phyloP scores from a whole-genome alignment of 2,113 vertebrate species.

The Hippoglossus stenolepis region DNA sequence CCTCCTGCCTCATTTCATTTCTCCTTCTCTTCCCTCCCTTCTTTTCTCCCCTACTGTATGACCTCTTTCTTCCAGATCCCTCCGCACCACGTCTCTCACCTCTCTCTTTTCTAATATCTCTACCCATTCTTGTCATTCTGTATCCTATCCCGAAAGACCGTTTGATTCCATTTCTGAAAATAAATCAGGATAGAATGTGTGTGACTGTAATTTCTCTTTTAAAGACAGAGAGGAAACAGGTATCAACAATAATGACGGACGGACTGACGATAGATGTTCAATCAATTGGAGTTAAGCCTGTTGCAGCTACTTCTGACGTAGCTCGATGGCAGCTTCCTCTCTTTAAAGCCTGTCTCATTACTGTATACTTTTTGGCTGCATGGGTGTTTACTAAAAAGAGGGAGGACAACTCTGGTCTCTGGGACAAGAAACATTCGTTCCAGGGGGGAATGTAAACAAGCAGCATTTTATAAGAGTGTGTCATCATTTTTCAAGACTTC shows the following conservation, averaged over 20 bases:
- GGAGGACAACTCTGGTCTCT: constrained; percentile 54
- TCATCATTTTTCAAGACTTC: constrained; percentile 44
- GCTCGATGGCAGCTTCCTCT: constrained; percentile 18
- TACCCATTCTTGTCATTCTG: background rate
- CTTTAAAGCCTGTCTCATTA: constrained; percentile 30
- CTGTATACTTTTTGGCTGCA: constrained; percentile 24
- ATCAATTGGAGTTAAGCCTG: constrained; percentile 12
- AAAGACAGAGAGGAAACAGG: background rate
- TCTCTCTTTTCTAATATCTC: constrained; percentile 3
- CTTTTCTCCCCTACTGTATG: constrained; percentile 29
- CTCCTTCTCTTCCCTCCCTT: constrained; percentile 23
- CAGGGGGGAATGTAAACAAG: constrained; percentile 72
- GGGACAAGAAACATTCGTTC: constrained; percentile 54
- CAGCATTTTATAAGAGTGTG: constrained; percentile 39
- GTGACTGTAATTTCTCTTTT: background rate
- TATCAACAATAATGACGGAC: background rate
- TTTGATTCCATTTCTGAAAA: constrained; percentile 56
- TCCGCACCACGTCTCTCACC: constrained; percentile 36
- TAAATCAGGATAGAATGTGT: constrained; percentile 22
- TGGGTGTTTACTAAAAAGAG: constrained; percentile 41
- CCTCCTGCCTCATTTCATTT: background rate
- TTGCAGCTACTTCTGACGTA: constrained; percentile 31
- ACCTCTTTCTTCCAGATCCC: constrained; percentile 33
- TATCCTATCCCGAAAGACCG: constrained; percentile 12
- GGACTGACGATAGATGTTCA: constrained; percentile 23